Conservation (phyloP, 2,888 invertebrate genomes). For the Thalpophila matura region DNA sequence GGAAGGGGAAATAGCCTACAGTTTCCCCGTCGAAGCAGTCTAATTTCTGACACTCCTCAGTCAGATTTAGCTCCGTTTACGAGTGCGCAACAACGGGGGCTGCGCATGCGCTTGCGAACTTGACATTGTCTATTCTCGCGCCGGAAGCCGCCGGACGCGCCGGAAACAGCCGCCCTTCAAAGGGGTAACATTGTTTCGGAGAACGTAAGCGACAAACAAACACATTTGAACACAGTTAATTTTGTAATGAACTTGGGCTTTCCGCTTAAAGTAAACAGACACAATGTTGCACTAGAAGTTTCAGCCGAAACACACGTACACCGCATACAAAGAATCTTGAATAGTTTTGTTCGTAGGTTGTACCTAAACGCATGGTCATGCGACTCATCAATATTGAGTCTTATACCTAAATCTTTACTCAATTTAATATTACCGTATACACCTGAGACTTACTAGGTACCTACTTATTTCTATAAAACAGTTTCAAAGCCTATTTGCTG, state of each 20-base stretch:
- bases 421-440: too few relatives aligned
- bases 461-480: too few relatives aligned
- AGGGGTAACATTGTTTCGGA: constrained; percentile 85
- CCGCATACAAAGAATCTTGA: constrained; percentile 1
- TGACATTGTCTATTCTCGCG: constrained; percentile 84
- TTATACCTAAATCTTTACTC: too few relatives aligned
- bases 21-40: not conserved
- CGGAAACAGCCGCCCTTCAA: constrained; percentile 76
- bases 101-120: constrained; percentile 78
- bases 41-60: not conserved
- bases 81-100: constrained; percentile 41
- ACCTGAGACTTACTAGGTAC: too few relatives aligned
- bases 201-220: constrained; percentile 72
- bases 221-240: constrained; percentile 68
- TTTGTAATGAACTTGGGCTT: constrained; percentile 65
- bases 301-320: constrained; percentile 15
- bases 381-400: too few relatives aligned
- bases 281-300: constrained; percentile 52
- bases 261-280: constrained; percentile 64
- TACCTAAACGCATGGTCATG: too few relatives aligned
- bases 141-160: constrained; percentile 75
- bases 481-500: too few relatives aligned
- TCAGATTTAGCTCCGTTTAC: constrained; percentile 29
- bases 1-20: not conserved
- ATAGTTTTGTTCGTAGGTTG: not conserved